Evolutionary conservation across 2,888 invertebrate species (phyloP).

Genomic region (Eueremaeus valkanovi): DNA sequence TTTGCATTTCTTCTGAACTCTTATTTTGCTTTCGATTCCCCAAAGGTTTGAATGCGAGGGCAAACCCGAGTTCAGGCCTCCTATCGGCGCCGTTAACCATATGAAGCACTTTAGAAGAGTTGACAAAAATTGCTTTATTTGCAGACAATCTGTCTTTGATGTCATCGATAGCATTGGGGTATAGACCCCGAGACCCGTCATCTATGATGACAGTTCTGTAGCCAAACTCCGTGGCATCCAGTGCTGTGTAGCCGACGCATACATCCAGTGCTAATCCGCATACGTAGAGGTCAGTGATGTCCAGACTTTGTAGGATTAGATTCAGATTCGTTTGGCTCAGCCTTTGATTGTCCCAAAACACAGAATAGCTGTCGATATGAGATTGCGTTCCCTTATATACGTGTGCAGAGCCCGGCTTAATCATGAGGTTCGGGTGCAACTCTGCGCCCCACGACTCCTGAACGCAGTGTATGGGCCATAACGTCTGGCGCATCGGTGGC

Average conservation of each 20-base stretch:
- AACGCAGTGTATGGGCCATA: slow-evolving; percentile 96
- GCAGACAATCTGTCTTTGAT: background rate
- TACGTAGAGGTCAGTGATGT: slow-evolving; percentile 85
- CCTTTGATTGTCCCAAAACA: slow-evolving; percentile 97
- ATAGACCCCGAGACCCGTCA: slow-evolving; percentile 82
- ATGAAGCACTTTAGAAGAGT: slow-evolving; percentile 64
- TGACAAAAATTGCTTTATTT: slow-evolving; percentile 72
- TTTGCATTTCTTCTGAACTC: background rate
- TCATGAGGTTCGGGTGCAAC: slow-evolving; percentile 81
- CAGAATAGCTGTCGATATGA: slow-evolving; percentile 94
- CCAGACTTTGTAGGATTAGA: slow-evolving; percentile 70
- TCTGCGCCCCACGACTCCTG: slow-evolving; percentile 94
- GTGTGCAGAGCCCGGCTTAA: slow-evolving; percentile 63
- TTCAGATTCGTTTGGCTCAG: slow-evolving; percentile 78
- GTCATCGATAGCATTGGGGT: background rate
- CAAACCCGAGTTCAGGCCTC: slow-evolving; percentile 72
- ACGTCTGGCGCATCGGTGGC: slow-evolving; percentile 68
- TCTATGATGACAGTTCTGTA: slow-evolving; percentile 83
- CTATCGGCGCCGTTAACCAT: slow-evolving; percentile 85
- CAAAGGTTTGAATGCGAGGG: background rate
- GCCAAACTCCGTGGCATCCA: slow-evolving; percentile 66
- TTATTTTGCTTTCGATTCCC: background rate
- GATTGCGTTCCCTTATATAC: slow-evolving; percentile 89
- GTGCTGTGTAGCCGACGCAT: slow-evolving; percentile 65
- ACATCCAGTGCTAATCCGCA: slow-evolving; percentile 94